These are phyloP conservation scores for Acipenser ruthenus DNA, from an alignment of 2,797 vertebrate species.

Conservation along the genomic window DNA sequence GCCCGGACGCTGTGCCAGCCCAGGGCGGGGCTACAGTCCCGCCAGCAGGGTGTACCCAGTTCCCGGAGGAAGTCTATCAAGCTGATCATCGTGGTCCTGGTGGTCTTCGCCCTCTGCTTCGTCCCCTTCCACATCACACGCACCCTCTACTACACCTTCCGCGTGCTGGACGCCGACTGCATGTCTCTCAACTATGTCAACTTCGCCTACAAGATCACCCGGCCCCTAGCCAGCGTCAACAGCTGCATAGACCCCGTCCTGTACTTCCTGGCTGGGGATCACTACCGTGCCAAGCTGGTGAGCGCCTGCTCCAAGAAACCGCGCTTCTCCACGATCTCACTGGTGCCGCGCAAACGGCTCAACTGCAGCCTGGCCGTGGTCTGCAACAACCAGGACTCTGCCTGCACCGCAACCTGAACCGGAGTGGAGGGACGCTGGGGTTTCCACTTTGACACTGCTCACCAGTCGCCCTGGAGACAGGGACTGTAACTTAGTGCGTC, in stretches of 20 bases:
- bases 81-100: slow-evolving; percentile 74
- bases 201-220: slow-evolving; percentile 86
- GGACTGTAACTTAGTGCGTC: too few species aligned
- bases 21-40: slow-evolving; percentile 41
- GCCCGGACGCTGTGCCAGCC: slow-evolving; percentile 63
- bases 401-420: slow-evolving; percentile 10
- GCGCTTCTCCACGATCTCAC: slow-evolving; percentile 20
- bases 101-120: slow-evolving; percentile 81
- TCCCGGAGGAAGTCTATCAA: slow-evolving; percentile 71
- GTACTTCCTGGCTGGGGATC: slow-evolving; percentile 82
- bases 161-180: slow-evolving; percentile 68
- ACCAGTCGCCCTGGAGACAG: too few species aligned
- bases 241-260: slow-evolving; percentile 90
- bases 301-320: slow-evolving; percentile 35
- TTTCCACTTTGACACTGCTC: too few species aligned
- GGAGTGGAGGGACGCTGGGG: too few species aligned
- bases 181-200: slow-evolving; percentile 75
- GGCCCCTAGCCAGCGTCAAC: slow-evolving; percentile 83
- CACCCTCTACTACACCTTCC: slow-evolving; percentile 79
- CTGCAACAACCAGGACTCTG: slow-evolving; percentile 28
- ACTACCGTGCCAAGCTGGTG: slow-evolving; percentile 62
- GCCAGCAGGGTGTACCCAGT: slow-evolving; percentile 25
- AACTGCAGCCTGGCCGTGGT: slow-evolving; percentile 34
- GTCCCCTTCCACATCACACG: slow-evolving; percentile 89
- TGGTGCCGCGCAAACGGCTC: slow-evolving; percentile 11